Base-by-base conservation (phyloP, 2,113 vertebrate genomes). In the Aptenodytes patagonicus region DNA sequence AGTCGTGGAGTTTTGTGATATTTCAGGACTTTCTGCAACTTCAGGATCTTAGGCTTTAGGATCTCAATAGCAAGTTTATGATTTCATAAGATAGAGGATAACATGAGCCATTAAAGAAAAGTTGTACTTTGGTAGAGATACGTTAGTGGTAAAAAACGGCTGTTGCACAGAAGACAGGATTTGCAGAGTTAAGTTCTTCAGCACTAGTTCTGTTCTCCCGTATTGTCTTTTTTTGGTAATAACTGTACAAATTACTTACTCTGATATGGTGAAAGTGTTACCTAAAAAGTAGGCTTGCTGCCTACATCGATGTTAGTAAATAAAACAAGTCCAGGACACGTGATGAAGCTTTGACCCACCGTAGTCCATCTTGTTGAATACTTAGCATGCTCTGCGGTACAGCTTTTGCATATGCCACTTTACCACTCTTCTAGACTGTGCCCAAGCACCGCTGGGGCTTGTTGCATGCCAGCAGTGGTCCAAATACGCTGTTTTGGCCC, bases 301-400 rank as follows among this genome's bases (percentile, higher is more conserved):
- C 38, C 13, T 26, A 4, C 10, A 9, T 28, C 0, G 0, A 1
- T 54, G 3, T 28, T 42, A 21, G 17, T 80, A 77, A 89, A 69
- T 73, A 40, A 77, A 61, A 26, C 32, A n/a, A 73, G 46, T 18
- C 38, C 38, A 51, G 31, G 42, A 24, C 5, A 10, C 0, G 8
- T 19, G 34, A 8, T 61, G 34, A 73, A 42, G 26, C 38, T 77
- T 57, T 36, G 40, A 42, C 81, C 9, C 17, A 9, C n/a, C 9
- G 0, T 17, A 42, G 42, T 49, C 60, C 18, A 2, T 49, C 44
- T 11, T 20, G 10, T 47, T 5, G 29, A 42, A 7, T 14, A 24
- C 18, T 11, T 28, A 0, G 17, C 15, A 0, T 36, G 38, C 66
- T 66, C 38, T 72, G 34, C 8, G 72, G n/a, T 20, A 13, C 31